Percentiles rank a stretch among this genome's conserved stretches.
Conservation (phyloP, 1,140 invertebrate species). For the Condylostylus longicornis region DNA sequence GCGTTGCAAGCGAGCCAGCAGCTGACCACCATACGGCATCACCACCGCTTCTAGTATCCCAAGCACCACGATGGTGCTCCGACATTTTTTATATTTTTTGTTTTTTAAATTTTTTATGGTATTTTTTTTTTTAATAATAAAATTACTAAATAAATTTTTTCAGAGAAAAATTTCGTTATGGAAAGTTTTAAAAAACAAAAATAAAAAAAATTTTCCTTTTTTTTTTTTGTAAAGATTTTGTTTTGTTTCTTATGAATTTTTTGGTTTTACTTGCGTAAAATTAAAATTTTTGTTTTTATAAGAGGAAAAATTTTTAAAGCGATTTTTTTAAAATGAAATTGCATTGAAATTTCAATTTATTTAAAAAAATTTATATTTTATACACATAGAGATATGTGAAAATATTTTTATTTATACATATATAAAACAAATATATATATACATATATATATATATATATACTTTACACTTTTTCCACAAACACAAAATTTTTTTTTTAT, state of each 20-base stretch:
- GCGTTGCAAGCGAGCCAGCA: slow-evolving; percentile 34
- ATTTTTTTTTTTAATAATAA: slow-evolving; percentile 1
- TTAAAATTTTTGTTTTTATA: not conserved
- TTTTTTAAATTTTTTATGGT: slow-evolving; percentile 1
- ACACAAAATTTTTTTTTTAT: too few relatives aligned
- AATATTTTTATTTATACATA: too few relatives aligned
- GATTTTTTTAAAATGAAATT: too few relatives aligned
- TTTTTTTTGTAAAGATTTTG: slow-evolving; percentile 1
- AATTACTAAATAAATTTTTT: not conserved
- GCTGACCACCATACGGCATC: slow-evolving; percentile 46
- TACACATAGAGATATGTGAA: too few relatives aligned
- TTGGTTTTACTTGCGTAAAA: slow-evolving; percentile 3
- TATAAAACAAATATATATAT: too few relatives aligned
- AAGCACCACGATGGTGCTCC: slow-evolving; percentile 34
- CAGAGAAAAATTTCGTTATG: not conserved
- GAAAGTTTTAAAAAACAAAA: slow-evolving; percentile 4
- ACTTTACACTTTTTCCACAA: too few relatives aligned
- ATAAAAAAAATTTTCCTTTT: slow-evolving; percentile 1
- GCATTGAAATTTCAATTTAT: too few relatives aligned
- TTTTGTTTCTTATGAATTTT: slow-evolving; percentile 5
- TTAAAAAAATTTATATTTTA: too few relatives aligned
- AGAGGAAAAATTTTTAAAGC: not conserved
- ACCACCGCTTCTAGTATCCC: slow-evolving; percentile 38
- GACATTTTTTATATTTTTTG: slow-evolving; percentile 4
- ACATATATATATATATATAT: too few relatives aligned